These are phyloP conservation scores for Abscondita cerata DNA, from an alignment of 2,888 invertebrate genomes.

Conservation along the genomic window DNA sequence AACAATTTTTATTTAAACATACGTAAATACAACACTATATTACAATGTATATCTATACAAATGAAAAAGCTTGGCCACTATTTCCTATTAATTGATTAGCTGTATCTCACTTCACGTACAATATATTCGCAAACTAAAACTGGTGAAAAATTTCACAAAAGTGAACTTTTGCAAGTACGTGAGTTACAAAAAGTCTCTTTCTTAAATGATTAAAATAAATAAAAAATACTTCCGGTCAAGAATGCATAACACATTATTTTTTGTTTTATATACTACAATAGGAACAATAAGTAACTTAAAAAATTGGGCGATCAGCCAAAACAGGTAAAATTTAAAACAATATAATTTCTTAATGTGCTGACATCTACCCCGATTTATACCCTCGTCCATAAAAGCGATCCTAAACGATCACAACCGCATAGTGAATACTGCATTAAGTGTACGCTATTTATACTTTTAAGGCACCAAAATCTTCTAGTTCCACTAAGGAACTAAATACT, in stretches of 20 bases:
- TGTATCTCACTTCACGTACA: constrained; percentile 29
- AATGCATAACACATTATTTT: constrained; percentile 1
- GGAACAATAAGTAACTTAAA: constrained; percentile 3
- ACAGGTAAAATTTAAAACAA: neutral
- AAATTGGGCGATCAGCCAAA: neutral
- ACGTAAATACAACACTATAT: constrained; percentile 28
- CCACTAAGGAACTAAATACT: constrained; percentile 41
- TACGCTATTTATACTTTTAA: constrained; percentile 24
- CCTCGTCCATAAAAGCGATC: neutral
- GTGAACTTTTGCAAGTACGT: constrained; percentile 19
- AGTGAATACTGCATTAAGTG: constrained; percentile 8
- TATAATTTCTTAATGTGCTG: neutral
- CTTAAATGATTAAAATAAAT: constrained; percentile 9
- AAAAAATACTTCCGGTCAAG: neutral
- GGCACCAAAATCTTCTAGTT: constrained; percentile 41
- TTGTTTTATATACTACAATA: neutral
- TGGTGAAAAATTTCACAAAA: neutral
- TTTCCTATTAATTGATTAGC: constrained; percentile 1
- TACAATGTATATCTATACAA: constrained; percentile 20
- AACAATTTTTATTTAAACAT: constrained; percentile 30
- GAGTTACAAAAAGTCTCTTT: constrained; percentile 22
- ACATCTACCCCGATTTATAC: constrained; percentile 7
- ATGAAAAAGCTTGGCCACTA: constrained; percentile 19
- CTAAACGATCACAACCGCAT: constrained; percentile 12
- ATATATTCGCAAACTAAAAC: too few relatives aligned